Base-by-base conservation (phyloP, 30 jellyfish, hydroid and myxozoan species). In the Cassiopea xamachana region DNA sequence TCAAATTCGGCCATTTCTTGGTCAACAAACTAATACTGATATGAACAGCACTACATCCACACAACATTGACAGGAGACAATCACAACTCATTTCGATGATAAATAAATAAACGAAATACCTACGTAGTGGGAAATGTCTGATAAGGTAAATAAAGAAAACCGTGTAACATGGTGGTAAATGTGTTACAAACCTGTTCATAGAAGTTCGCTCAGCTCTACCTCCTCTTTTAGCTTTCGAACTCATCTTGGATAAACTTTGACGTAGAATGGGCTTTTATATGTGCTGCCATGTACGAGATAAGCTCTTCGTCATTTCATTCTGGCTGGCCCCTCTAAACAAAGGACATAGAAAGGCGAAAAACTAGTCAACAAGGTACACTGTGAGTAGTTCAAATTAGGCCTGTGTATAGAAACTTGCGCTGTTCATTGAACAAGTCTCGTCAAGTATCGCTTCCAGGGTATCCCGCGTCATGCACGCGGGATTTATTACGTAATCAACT, bases 231-330 rank as follows among this genome's bases (percentile, higher is more conserved):
- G 77, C 17, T 88, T 80, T 88, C 14, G 95, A 78, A 88, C 85
- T 88, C 95, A 88, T 88, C 81, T 69, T 73, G 79, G 90, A 82
- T 12, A 67, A 69, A 6, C 78, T 60, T 70, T 79, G 90, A 43
- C 49, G 85, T 43, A 62, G 88, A 73, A 67, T 78, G 86, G 95
- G 60, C 67, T 60, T 27, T 79, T 69, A 67, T 17, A 64, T 73
- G 46, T 79, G 90, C 78, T 50, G 90, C 95, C 95, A 88, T 88
- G 95, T 88, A 88, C 90, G 75, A 46, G 62, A 7, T 64, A 14
- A 39, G 45, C 27, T 64, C 77, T 83, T 72, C 61, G 77, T 83
- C 85, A 83, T 44, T 83, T 72, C 92, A 83, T 83, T 45, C 15
- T 83, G 64, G 48, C 27, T 12, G 17, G 49, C 45, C 69, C 83